Evolutionary conservation across 1,140 invertebrate genomes (phyloP).

Genomic region (Hycleus phaleratus): DNA sequence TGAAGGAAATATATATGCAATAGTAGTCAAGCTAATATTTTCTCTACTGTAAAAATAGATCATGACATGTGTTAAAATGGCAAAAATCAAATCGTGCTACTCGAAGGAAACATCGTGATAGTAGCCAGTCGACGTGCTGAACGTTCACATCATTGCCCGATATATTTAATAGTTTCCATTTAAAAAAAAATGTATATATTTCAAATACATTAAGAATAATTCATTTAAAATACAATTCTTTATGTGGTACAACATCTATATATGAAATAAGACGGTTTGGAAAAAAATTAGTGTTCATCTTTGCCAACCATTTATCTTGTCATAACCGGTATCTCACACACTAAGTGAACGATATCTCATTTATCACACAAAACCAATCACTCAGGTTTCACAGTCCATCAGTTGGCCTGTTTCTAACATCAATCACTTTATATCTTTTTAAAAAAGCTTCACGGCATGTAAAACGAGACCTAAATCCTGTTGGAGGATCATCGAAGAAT

Average conservation of each 20-base stretch:
- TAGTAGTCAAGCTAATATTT: no score
- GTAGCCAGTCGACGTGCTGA: conserved; percentile 13
- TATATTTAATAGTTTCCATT: conserved; percentile 5
- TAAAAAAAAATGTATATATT: no score
- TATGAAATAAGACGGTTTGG: conserved; percentile 5
- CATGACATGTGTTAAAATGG: conserved; percentile 20
- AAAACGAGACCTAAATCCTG: no score
- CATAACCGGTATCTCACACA: conserved; percentile 32
- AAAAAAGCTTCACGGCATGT: no score
- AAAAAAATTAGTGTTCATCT: conserved; percentile 20
- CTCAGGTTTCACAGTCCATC: conserved; percentile 33
- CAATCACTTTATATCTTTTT: conserved; percentile 21
- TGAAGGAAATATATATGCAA: no score
- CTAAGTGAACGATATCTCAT: conserved; percentile 31
- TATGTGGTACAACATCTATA: neutral
- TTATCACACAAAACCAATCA: conserved; percentile 36
- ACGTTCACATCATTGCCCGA: conserved; percentile 14
- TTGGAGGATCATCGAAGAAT: no score
- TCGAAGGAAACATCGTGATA: conserved; percentile 18
- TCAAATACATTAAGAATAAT: no score
- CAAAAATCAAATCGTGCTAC: conserved; percentile 17
- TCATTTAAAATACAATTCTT: no score
- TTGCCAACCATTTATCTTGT: conserved; percentile 30
- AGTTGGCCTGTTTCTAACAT: conserved; percentile 30
- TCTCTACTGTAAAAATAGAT: conserved; percentile 8